These are phyloP conservation scores for Tanytarsus gracilentus DNA, from an alignment of 2,888 invertebrate genomes.

Conservation along the genomic window DNA sequence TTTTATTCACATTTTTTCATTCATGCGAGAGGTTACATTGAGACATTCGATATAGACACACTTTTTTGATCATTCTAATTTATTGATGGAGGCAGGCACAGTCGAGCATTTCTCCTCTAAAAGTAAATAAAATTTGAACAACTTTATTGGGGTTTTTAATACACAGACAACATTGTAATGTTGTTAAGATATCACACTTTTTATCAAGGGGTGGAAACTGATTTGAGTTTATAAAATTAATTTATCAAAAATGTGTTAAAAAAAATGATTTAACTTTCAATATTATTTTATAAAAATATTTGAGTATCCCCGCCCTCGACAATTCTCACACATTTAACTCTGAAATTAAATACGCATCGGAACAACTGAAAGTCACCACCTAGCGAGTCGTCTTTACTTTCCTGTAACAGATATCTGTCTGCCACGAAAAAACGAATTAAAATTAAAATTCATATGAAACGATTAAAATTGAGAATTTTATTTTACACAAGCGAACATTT, in stretches of 20 bases:
- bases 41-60: background rate
- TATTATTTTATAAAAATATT: too few relatives aligned
- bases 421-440: background rate
- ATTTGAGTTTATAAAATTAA: too few relatives aligned
- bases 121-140: background rate
- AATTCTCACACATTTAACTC: background rate
- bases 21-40: background rate
- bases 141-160: too few relatives aligned
- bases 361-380: too few relatives aligned
- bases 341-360: background rate
- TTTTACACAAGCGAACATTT: background rate
- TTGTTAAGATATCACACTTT: too few relatives aligned
- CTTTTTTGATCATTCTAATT: background rate
- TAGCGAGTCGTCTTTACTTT: background rate
- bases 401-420: background rate
- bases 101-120: too few relatives aligned
- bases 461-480: background rate
- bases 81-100: background rate
- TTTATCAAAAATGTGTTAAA: too few relatives aligned
- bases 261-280: too few relatives aligned
- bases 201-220: too few relatives aligned
- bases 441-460: background rate
- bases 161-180: too few relatives aligned
- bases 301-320: too few relatives aligned
- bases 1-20: slow-evolving; percentile 6